A percentile compares a stretch with the other conserved stretches of the same genome.
Conservation (phyloP, 2,113 vertebrate genomes). For the Gulo gulo region DNA sequence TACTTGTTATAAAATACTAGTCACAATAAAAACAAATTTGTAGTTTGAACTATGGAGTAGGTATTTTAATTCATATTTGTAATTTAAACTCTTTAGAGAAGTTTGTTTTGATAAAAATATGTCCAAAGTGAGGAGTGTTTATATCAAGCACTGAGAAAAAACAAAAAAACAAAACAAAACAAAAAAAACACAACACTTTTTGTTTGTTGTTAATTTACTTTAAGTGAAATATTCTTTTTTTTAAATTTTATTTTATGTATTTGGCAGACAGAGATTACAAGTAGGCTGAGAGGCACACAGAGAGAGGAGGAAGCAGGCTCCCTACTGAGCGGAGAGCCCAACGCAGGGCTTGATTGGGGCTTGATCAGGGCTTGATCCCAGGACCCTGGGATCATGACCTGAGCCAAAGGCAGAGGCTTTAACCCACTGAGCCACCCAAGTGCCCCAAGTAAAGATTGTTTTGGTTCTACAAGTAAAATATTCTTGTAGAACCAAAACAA, state of each 20-base stretch:
- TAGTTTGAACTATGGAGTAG: neutral
- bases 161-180: neutral
- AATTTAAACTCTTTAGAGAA: neutral
- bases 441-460: too few species aligned
- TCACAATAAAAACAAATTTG: neutral
- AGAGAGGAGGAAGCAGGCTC: too few species aligned
- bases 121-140: neutral
- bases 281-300: too few species aligned
- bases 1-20: neutral
- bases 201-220: neutral
- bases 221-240: neutral
- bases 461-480: neutral
- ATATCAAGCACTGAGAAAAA: neutral
- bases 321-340: too few species aligned
- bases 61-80: neutral
- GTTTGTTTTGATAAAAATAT: neutral
- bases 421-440: too few species aligned
- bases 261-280: too few species aligned
- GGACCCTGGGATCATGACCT: too few species aligned
- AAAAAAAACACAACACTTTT: neutral
- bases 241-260: too few species aligned
- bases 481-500: neutral
- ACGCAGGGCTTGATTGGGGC: too few species aligned
- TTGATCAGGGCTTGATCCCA: too few species aligned
- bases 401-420: too few species aligned